Evolutionary conservation across 2,888 invertebrate genomes (phyloP).

Genomic region (Drepana falcataria): DNA sequence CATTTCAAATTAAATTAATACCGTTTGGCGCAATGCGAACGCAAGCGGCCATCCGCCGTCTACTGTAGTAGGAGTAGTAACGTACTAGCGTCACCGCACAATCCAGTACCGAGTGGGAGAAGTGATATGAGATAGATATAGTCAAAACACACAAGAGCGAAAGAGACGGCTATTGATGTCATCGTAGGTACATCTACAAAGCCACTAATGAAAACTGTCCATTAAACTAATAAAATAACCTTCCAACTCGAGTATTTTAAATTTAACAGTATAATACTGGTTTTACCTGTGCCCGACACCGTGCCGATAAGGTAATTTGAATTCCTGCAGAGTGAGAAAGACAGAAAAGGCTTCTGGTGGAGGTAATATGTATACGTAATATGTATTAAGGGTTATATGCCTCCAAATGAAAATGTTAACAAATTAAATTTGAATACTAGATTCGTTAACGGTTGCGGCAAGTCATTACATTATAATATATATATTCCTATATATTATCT

Average conservation of each 20-base stretch:
- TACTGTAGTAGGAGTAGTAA: slow-evolving; percentile 62
- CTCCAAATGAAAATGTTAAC: slow-evolving; percentile 56
- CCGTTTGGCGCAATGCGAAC: slow-evolving; percentile 37
- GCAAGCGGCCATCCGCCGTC: slow-evolving; percentile 62
- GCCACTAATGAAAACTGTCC: slow-evolving; percentile 58
- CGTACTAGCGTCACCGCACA: slow-evolving; percentile 49
- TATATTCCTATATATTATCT: too few relatives aligned
- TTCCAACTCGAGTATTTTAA: slow-evolving; percentile 32
- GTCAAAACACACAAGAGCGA: slow-evolving; percentile 28
- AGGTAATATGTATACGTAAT: slow-evolving; percentile 41
- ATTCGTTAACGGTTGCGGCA: slow-evolving; percentile 54
- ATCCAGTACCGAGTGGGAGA: slow-evolving; percentile 61
- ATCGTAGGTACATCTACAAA: slow-evolving; percentile 57
- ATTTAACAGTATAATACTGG: slow-evolving; percentile 59
- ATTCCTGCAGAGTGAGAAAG: slow-evolving; percentile 74
- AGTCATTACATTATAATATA: slow-evolving; percentile 5
- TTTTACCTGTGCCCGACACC: slow-evolving; percentile 67
- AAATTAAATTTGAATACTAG: slow-evolving; percentile 61
- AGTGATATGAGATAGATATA: slow-evolving; percentile 51
- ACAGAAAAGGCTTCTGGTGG: slow-evolving; percentile 48
- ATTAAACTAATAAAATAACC: slow-evolving; percentile 41
- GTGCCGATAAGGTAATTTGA: slow-evolving; percentile 73
- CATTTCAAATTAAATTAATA: slow-evolving; percentile 31
- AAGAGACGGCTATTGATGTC: slow-evolving; percentile 45
- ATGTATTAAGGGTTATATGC: slow-evolving; percentile 34